Percentiles rank a stretch among this genome's conserved stretches.
Conservation (phyloP, 2,888 invertebrate species). For the Lamellibrachia satsuma region DNA sequence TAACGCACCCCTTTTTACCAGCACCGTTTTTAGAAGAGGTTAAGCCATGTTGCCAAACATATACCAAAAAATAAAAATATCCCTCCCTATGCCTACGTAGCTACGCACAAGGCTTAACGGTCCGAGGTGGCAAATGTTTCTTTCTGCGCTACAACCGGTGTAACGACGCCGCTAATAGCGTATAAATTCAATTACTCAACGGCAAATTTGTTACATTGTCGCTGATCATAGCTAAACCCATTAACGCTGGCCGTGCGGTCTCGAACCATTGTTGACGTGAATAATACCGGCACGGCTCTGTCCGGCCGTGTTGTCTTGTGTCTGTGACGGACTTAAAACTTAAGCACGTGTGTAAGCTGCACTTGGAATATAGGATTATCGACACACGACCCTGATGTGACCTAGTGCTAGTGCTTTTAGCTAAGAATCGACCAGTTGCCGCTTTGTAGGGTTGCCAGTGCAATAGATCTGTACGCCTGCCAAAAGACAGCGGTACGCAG, state of each 20-base stretch:
- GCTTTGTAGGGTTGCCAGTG: neutral
- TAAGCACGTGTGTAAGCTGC: neutral
- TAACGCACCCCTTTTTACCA: no score
- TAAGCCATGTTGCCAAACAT: no score
- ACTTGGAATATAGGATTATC: neutral
- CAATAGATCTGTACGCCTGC: neutral
- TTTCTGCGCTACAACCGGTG: no score
- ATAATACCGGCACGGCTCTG: neutral
- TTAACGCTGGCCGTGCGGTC: neutral
- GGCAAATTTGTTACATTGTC: neutral
- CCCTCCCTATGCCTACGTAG: no score
- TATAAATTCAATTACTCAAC: neutral
- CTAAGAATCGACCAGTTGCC: neutral
- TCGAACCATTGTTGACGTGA: neutral
- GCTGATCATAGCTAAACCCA: neutral
- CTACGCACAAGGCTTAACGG: no score
- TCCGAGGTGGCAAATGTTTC: no score
- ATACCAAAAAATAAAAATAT: no score
- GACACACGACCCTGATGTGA: neutral
- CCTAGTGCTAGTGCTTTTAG: neutral
- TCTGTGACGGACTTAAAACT: neutral
- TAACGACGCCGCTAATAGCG: neutral
- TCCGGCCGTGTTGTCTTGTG: neutral
- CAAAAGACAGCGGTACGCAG: neutral
- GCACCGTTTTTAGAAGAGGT: no score